Base-by-base conservation (phyloP, 2,888 invertebrate species). In the Ctena decussata region DNA sequence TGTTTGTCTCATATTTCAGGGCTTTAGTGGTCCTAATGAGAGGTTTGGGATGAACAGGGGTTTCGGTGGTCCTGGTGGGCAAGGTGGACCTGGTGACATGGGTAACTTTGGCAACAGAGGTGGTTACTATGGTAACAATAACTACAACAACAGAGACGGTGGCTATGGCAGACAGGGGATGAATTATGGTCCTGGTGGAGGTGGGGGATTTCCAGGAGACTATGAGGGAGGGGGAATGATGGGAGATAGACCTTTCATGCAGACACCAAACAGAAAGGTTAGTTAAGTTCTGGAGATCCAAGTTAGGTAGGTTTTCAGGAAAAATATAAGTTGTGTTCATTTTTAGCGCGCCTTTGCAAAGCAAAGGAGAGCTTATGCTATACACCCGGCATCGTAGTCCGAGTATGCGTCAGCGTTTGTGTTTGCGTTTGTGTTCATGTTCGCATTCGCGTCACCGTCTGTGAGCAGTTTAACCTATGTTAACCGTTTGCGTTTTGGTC, bases 31-130 rank as follows among this genome's bases (percentile, higher is more conserved):
- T 41, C 41, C 41, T 41, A 15, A 27, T 57, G 57, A 11, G 6
- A 57, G 57, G 15, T 57, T 27, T 24, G 57, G 57, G 1, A 57
- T 57, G 57, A 57, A 57, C 30, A 2, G 27, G 12, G 57, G 57
- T 11, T 44, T 12, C 18, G 44, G 44, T 44, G 44, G 44, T 18
- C 18, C 44, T 44, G 44, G 18, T 44, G 57, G 57, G 12, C 2
- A 46, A 2, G 46, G 46, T 53, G 24, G 53, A 8, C 24, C 18
- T 15, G n/a, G 53, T 15, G 53, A 53, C 21, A 21, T 3, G 5
- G 76, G 76, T 76, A 76, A 76, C 76, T n/a, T 32, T 35, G 77
- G 77, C 35, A 76, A 74, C 72, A 60, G 60, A 15, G 21, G 21
- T 46, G 46, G 46, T 46, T 46, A 12, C 46, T 46, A 46, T 46